Conservation (phyloP, 2,888 invertebrate genomes). For the Drosophila mayaguana region DNA sequence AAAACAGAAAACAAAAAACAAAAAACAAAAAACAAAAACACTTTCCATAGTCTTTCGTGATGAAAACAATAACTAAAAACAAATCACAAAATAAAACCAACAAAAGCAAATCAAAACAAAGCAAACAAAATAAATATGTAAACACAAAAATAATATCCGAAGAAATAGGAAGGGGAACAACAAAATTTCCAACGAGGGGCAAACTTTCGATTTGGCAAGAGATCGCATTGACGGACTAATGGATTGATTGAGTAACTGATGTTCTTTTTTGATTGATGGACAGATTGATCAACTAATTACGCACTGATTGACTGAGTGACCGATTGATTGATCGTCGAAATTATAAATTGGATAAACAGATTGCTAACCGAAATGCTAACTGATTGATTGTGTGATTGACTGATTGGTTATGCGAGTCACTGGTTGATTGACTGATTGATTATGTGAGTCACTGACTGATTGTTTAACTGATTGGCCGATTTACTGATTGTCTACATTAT, state of each 20-base stretch:
- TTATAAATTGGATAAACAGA: not conserved
- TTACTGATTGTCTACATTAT: too few species aligned
- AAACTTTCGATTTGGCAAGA: not conserved
- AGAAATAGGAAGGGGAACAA: conserved; percentile 36
- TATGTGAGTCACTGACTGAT: not conserved
- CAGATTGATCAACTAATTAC: not conserved
- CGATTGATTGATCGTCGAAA: too few species aligned
- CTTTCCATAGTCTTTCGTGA: conserved; percentile 27
- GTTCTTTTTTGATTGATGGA: not conserved
- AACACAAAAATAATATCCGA: conserved; percentile 12
- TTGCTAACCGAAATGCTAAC: not conserved
- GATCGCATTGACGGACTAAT: not conserved
- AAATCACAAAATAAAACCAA: conserved; percentile 12
- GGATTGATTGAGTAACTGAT: not conserved
- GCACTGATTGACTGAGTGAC: not conserved
- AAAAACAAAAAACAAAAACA: conserved; percentile 15
- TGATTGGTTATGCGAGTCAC: too few species aligned
- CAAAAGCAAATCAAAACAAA: not conserved
- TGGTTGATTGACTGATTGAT: not conserved
- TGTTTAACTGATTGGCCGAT: too few species aligned
- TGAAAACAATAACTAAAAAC: conserved; percentile 17
- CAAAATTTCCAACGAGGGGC: conserved; percentile 32
- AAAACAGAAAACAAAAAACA: conserved; percentile 1
- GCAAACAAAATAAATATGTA: conserved; percentile 5
- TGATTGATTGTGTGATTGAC: not conserved